These are phyloP conservation scores for Drosophila arizonae DNA, from an alignment of 1,140 invertebrate species.

Conservation along the genomic window DNA sequence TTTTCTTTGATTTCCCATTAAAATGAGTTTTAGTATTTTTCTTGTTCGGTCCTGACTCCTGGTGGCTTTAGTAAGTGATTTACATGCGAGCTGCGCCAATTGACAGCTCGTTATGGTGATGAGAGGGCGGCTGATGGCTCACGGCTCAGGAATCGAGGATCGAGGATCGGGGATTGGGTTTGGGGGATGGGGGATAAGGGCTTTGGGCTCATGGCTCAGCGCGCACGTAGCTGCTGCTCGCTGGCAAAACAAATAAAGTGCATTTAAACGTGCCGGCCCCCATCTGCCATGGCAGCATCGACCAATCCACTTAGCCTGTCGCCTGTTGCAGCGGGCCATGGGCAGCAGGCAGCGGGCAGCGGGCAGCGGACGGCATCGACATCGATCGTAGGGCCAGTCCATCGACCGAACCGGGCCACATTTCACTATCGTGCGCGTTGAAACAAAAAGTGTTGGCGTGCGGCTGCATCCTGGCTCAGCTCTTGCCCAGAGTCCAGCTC, in stretches of 20 bases:
- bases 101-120: conserved; percentile 55
- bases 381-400: conserved; percentile 34
- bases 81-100: conserved; percentile 52
- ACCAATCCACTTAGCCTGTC: conserved; percentile 66
- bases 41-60: not conserved
- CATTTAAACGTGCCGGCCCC: conserved; percentile 55
- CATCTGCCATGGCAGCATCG: conserved; percentile 10
- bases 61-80: conserved; percentile 42
- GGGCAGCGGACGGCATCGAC: conserved; percentile 3
- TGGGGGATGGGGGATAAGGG: not conserved
- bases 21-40: not conserved
- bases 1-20: not conserved
- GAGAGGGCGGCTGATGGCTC: conserved; percentile 43
- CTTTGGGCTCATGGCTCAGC: not conserved
- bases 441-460: conserved; percentile 74
- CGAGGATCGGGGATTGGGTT: not conserved
- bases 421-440: conserved; percentile 70
- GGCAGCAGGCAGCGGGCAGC: not conserved
- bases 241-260: conserved; percentile 63
- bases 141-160: not conserved
- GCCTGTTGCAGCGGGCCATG: conserved; percentile 17
- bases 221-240: conserved; percentile 14
- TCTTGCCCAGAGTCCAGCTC: conserved; percentile 12
- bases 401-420: conserved; percentile 44
- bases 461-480: conserved; percentile 53